These are phyloP conservation scores for Sternarchorhynchus goeldii DNA, from an alignment of 2,797 vertebrate genomes.

Conservation along the genomic window DNA sequence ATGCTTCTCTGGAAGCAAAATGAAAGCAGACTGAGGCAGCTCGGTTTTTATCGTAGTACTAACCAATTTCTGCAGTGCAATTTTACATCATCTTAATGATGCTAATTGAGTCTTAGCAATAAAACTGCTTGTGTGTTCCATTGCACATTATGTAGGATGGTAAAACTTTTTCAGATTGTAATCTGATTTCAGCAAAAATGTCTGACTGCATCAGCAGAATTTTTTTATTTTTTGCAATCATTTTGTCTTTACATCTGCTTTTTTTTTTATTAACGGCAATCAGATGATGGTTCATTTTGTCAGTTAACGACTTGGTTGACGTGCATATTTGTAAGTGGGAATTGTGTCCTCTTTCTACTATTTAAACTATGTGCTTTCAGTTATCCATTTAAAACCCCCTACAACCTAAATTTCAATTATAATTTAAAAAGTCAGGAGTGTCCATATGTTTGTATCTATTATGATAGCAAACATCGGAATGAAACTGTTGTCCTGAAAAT, in stretches of 20 bases:
- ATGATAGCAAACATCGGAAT: not conserved
- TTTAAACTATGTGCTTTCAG: slow-evolving; percentile 34
- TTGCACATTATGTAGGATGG: slow-evolving; percentile 44
- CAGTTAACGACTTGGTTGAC: not conserved
- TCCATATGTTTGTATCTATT: slow-evolving; percentile 22
- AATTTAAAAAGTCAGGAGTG: slow-evolving; percentile 27
- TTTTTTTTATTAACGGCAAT: not conserved
- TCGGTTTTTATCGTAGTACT: slow-evolving; percentile 44
- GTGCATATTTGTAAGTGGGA: slow-evolving; percentile 29
- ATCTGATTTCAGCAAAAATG: slow-evolving; percentile 8
- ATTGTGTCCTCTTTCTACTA: slow-evolving; percentile 30
- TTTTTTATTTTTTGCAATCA: not conserved
- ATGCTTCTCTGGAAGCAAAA: slow-evolving; percentile 18
- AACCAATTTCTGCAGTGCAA: slow-evolving; percentile 31
- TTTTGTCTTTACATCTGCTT: not conserved
- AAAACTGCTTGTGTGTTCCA: slow-evolving; percentile 51
- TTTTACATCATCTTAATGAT: slow-evolving; percentile 38
- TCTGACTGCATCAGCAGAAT: slow-evolving; percentile 9
- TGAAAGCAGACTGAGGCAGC: slow-evolving; percentile 47
- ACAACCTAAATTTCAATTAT: slow-evolving; percentile 9
- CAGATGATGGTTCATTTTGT: not conserved
- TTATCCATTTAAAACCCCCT: slow-evolving; percentile 23
- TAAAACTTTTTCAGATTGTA: slow-evolving; percentile 23
- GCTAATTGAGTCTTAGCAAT: slow-evolving; percentile 61
- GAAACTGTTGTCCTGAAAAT: not conserved